phyloP scores from a whole-genome alignment of 2,113 vertebrate genomes.

The Lipotes vexillifer region DNA sequence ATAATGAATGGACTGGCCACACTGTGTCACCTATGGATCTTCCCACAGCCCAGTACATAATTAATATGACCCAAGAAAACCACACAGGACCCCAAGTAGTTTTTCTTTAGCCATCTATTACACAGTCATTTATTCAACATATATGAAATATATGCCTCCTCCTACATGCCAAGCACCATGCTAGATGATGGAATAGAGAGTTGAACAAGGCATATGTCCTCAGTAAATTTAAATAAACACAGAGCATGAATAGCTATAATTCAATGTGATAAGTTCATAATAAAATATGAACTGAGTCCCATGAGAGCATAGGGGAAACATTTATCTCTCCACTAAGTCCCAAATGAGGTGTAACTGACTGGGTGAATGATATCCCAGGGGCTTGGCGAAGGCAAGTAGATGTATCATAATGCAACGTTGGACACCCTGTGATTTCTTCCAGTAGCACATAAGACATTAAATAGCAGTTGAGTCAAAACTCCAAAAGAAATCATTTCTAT shows the following conservation, averaged over 20 bases:
- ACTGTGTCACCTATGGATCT: neutral
- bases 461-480: neutral
- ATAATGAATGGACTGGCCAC: neutral
- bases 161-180: neutral
- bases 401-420: neutral
- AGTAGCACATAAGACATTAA: neutral
- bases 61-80: neutral
- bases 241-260: neutral
- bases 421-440: fast-evolving
- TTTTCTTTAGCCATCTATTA: neutral
- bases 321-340: neutral
- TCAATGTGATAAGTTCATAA: neutral
- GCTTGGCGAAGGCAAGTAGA: neutral
- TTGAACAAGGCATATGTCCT: neutral
- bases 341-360: neutral
- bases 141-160: neutral
- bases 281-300: neutral
- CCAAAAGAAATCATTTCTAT: neutral
- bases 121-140: neutral
- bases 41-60: too few relatives aligned
- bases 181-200: neutral
- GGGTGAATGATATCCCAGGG: neutral
- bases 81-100: neutral
- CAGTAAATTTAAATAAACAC: neutral
- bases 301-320: neutral